Evolutionary conservation across 2,113 vertebrate species (phyloP).

Genomic region (Osmerus mordax): DNA sequence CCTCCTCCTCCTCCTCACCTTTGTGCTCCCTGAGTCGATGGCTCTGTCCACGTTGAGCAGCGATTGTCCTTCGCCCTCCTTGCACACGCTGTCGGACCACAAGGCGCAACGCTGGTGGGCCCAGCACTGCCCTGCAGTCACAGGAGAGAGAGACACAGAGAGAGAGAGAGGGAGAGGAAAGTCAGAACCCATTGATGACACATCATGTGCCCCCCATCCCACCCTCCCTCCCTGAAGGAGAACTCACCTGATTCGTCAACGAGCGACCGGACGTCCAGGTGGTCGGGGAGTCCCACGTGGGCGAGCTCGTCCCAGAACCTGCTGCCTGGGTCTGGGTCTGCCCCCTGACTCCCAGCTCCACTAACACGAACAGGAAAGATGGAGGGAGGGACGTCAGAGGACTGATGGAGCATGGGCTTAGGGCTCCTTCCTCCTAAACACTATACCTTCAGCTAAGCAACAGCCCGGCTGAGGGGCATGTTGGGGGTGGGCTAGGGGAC

Average conservation of each 20-base stretch:
- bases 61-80: conserved; percentile 80
- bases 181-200: neutral
- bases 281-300: conserved; percentile 91
- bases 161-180: neutral
- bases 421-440: neutral
- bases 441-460: neutral
- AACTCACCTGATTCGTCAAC: conserved; percentile 88
- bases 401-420: neutral
- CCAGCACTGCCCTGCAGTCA: conserved; percentile 86
- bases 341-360: conserved; percentile 56
- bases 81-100: conserved; percentile 89
- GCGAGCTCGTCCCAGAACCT: conserved; percentile 94
- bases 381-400: neutral
- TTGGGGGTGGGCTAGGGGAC: conserved; percentile 18
- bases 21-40: conserved; percentile 99
- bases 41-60: conserved; percentile 95
- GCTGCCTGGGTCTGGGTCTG: conserved; percentile 78
- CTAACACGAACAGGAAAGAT: conserved; percentile 33
- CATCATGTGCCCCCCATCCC: neutral
- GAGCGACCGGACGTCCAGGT: conserved; percentile 87
- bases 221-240: neutral
- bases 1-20: conserved; percentile 76
- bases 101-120: conserved; percentile 95
- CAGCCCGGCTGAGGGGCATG: neutral
- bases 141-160: conserved; percentile 4